Evolutionary conservation across 2,797 vertebrate species (phyloP).

Genomic region (Myotis daubentonii): DNA sequence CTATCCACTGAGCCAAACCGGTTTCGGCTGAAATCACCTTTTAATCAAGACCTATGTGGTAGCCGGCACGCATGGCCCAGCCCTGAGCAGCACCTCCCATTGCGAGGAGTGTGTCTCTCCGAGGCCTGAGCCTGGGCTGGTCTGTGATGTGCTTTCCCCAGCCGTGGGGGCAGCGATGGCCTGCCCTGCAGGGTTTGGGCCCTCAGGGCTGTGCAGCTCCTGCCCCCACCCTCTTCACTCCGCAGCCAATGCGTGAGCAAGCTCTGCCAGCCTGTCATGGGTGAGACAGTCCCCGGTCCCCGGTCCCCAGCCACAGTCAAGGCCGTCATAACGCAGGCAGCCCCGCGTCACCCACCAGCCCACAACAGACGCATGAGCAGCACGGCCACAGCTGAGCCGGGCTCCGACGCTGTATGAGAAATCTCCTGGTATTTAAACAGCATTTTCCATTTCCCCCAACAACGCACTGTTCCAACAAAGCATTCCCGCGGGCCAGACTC

Average conservation of each 20-base stretch:
- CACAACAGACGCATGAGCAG: background rate
- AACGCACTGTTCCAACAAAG: background rate
- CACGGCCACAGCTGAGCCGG: background rate
- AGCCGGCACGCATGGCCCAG: no score
- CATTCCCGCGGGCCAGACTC: background rate
- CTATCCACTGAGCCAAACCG: no score
- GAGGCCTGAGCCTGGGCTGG: background rate
- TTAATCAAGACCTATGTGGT: background rate
- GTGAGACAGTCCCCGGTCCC: background rate
- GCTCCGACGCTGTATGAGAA: background rate
- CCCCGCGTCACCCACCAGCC: background rate
- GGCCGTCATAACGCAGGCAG: background rate
- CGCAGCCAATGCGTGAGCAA: background rate
- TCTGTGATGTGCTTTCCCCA: background rate
- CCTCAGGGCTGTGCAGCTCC: background rate
- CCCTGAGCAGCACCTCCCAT: background rate
- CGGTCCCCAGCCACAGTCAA: no score
- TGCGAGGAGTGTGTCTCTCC: background rate
- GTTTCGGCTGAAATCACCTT: background rate
- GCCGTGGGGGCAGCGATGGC: background rate
- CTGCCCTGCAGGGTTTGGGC: rapidly evolving
- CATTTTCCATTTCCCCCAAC: background rate
- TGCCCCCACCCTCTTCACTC: no score
- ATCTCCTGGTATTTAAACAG: background rate
- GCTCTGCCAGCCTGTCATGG: background rate